Evolutionary conservation across 2,797 vertebrate species (phyloP).

Genomic region (Setipinna tenuifilis): DNA sequence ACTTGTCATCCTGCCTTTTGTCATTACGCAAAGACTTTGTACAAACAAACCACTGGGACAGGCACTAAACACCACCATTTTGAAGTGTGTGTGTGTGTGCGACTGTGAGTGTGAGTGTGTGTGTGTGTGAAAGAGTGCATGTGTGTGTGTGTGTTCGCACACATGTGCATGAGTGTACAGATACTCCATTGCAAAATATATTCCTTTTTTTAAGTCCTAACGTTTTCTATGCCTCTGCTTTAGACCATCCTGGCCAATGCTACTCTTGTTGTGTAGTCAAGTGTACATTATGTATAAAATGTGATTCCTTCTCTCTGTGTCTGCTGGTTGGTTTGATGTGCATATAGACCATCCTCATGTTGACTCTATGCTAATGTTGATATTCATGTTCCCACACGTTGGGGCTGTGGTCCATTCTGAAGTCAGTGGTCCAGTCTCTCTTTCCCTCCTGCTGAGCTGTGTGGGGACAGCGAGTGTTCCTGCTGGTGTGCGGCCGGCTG

Average conservation of each 20-base stretch:
- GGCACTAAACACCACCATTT: background rate
- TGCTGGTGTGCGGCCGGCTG: too few relatives aligned
- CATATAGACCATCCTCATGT: background rate
- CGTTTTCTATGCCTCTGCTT: slow-evolving; percentile 19
- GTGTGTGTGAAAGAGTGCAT: background rate
- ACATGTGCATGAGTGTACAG: background rate
- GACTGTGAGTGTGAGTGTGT: background rate
- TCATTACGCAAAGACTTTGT: slow-evolving; percentile 13
- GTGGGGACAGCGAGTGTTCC: too few relatives aligned
- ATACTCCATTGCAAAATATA: background rate
- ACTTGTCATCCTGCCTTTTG: slow-evolving; percentile 11
- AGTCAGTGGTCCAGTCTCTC: too few relatives aligned
- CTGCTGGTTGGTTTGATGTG: background rate
- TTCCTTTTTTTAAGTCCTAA: background rate
- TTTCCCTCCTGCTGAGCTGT: too few relatives aligned
- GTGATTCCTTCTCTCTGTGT: background rate
- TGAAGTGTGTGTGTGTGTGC: background rate
- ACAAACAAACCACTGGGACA: background rate
- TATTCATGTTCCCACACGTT: background rate
- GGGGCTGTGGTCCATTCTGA: too few relatives aligned
- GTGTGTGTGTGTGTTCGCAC: background rate
- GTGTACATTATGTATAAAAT: slow-evolving; percentile 8
- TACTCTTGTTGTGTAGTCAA: slow-evolving; percentile 19
- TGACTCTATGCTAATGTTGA: background rate
- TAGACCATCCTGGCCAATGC: background rate